A percentile compares a stretch with the other conserved stretches of the same genome.
These are phyloP conservation scores for Tholera decimalis DNA, from an alignment of 2,888 invertebrate genomes.

Conservation along the genomic window DNA sequence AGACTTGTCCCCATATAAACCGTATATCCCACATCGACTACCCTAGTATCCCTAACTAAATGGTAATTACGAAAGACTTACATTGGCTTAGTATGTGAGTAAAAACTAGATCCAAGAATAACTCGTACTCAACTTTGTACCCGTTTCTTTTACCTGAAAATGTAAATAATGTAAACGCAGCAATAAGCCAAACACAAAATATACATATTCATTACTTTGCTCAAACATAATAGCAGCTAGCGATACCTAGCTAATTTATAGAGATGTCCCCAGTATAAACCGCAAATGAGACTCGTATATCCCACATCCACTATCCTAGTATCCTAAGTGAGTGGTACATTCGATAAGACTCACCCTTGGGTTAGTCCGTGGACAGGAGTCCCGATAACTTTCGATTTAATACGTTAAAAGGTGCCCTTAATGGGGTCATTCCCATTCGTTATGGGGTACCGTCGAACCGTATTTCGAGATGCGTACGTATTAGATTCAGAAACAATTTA, in stretches of 20 bases:
- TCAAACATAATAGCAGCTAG: constrained; percentile 45
- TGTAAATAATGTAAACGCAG: constrained; percentile 38
- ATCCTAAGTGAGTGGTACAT: constrained; percentile 83
- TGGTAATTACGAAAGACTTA: too few species aligned
- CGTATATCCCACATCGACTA: too few species aligned
- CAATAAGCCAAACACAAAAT: constrained; percentile 34
- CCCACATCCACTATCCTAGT: constrained; percentile 68
- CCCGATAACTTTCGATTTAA: constrained; percentile 88
- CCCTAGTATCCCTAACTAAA: too few species aligned
- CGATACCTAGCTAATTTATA: constrained; percentile 58
- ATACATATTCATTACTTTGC: constrained; percentile 43
- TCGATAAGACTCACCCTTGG: constrained; percentile 79
- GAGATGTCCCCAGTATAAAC: constrained; percentile 69
- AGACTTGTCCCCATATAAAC: too few species aligned
- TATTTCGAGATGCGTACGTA: constrained; percentile 72
- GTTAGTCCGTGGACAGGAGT: constrained; percentile 82
- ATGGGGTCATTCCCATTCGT: constrained; percentile 89
- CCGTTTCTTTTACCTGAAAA: constrained; percentile 9
- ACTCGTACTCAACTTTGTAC: too few species aligned
- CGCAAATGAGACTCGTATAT: constrained; percentile 72
- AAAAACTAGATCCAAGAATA: too few species aligned
- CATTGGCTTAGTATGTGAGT: too few species aligned
- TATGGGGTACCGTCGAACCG: constrained; percentile 78
- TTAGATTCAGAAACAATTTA: constrained; percentile 65
- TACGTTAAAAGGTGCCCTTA: constrained; percentile 90